Evolutionary conservation across 2,888 invertebrate genomes (phyloP), one percentile per base, ranked within the genome.

Genomic region (Suillia variegata): DNA sequence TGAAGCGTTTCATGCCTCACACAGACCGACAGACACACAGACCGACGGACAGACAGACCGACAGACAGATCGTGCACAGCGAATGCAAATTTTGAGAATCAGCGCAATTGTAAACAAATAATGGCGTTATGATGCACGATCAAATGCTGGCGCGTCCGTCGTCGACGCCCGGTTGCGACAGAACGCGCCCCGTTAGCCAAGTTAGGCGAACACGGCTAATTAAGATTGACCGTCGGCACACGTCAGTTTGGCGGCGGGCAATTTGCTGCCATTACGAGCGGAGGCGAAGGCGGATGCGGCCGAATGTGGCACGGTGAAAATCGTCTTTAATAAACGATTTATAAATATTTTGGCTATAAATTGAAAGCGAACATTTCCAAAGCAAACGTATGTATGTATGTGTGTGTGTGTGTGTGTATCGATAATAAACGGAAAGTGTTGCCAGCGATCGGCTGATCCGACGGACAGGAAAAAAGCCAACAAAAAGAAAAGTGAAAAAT

Each of bases 171-270:
- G 26, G n/a, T n/a, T n/a, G n/a, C n/a, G n/a, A n/a, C n/a, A n/a
- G n/a, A n/a, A n/a, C n/a, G n/a, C n/a, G n/a, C n/a, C n/a, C 31
- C 12, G 31, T 31, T 31, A 31, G 31, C 31, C 31, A 10, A 38
- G 20, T 45, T 18, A 20, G 18, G 45, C 20, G 20, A 45, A 45
- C 18, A 18, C 13, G 45, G 17, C 47, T 33, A 55, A 55, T 55
- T 48, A 31, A 13, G 24, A 50, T 50, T 50, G 24, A 22, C 56
- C 56, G 50, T 15, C 50, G 56, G 56, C 50, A 38, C 47, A 54
- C 47, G 47, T 54, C 47, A 47, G 21, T 47, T 42, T 17, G 45
- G 17, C 45, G 45, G 45, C 45, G 5, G 45, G 45, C 18, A 45
- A 20, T 8, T 18, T 17, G 13, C n/a, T 45, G 20, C 45, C 18